Evolutionary conservation across 2,797 vertebrate species (phyloP).

Genomic region (Amphiprion clarkii): DNA sequence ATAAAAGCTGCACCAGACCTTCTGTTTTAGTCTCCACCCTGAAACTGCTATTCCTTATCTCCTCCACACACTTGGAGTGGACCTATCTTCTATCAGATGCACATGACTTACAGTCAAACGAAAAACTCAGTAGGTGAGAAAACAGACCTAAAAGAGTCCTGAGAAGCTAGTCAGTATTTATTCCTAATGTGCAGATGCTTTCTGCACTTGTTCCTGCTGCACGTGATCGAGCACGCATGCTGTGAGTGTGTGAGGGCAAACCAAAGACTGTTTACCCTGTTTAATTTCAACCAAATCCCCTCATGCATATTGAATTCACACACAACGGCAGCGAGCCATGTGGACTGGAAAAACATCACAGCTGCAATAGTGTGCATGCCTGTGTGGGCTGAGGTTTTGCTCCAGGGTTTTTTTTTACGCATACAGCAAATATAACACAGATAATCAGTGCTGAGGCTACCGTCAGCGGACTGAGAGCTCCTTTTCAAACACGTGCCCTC

Average conservation of each 20-base stretch:
- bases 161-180: neutral
- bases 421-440: constrained; percentile 43
- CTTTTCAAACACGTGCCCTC: constrained; percentile 36
- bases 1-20: neutral
- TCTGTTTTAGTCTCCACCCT: constrained; percentile 53
- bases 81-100: constrained; percentile 42
- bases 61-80: constrained; percentile 43
- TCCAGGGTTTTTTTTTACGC: constrained; percentile 19
- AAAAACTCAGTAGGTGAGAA: constrained; percentile 34
- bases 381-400: constrained; percentile 41
- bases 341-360: constrained; percentile 58
- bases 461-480: constrained; percentile 43
- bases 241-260: constrained; percentile 28
- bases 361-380: constrained; percentile 32
- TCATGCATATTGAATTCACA: constrained; percentile 52
- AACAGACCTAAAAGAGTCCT: constrained; percentile 1
- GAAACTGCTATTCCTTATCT: constrained; percentile 68
- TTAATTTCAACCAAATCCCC: constrained; percentile 63
- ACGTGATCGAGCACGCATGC: constrained; percentile 30
- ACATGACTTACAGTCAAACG: constrained; percentile 25
- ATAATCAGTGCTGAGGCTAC: constrained; percentile 58
- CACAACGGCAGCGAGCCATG: constrained; percentile 40
- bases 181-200: neutral
- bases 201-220: constrained; percentile 23
- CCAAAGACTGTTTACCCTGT: constrained; percentile 60